Base-by-base conservation (phyloP, 2,113 vertebrate genomes). In the Canis aureus region DNA sequence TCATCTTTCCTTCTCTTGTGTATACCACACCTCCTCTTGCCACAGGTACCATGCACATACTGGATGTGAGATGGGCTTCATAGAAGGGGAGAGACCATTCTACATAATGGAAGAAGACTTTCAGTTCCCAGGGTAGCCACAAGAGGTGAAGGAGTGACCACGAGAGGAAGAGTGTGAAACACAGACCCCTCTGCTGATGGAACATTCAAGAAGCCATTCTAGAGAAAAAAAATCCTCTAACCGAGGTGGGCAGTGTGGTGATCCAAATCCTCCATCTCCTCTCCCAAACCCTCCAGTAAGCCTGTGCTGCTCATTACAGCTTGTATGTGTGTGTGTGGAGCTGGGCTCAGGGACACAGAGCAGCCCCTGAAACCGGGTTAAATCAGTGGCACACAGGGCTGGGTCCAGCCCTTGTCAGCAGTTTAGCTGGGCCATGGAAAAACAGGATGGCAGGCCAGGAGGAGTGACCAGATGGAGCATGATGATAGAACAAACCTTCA, bases 281-380 rank as follows among this genome's bases (percentile, higher is more conserved):
- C n/a, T 59, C 43, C 25, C 38, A 73, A 69, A 43, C 55, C 23
- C 43, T 90, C 29, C 29, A 22, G 29, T 19, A 35, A 64, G 12
- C 7, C 62, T 29, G 2, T 2, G 6, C 1, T 9, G n/a, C 71
- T 53, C 8, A 27, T 19, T 3, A 35, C 8, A 9, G 17, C 43
- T 51, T 69, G 3, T 19, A 5, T 1, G 23, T 35, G 23, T n/a
- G 23, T n/a, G 55, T 27, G 32, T 57, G 27, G 78, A 55, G 55
- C 6, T 2, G 0, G 73, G 10, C 62, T 78, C 32, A 8, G 59
- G 64, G 64, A 57, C 80, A 74, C n/a, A 49, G 17, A 49, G 35
- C 19, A 19, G 10, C n/a, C 55, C 20, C 15, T 19, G 25, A 62
- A 38, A 67, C 1, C 0, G 4, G 29, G 85, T 59, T 57, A 62